Conservation (phyloP, 2,888 invertebrate species). For the Lycaena phlaeas region DNA sequence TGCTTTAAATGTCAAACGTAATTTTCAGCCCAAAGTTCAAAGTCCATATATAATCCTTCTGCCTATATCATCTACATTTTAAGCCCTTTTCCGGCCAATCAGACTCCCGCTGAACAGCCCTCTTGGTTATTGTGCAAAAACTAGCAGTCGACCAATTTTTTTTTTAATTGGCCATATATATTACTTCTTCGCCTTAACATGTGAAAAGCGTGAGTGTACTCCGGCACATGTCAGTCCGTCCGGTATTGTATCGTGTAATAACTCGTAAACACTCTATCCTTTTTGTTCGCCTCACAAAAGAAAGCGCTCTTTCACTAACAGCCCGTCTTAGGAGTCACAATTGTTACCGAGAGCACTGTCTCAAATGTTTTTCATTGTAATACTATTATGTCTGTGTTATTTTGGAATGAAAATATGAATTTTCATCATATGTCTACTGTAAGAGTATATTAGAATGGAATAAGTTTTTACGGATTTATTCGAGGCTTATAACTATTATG, state of each 20-base stretch:
- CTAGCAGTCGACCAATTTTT: too few relatives aligned
- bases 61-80: too few relatives aligned
- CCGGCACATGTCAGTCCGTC: constrained; percentile 17
- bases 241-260: constrained; percentile 16
- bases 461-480: too few relatives aligned
- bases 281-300: constrained; percentile 17
- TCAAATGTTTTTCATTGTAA: constrained; percentile 3
- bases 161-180: background rate
- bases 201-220: constrained; percentile 9
- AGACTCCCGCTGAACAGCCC: too few relatives aligned
- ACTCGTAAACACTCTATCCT: constrained; percentile 16
- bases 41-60: too few relatives aligned
- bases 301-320: constrained; percentile 12
- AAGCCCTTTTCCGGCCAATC: too few relatives aligned
- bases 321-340: background rate
- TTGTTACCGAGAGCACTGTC: background rate
- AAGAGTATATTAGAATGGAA: too few relatives aligned
- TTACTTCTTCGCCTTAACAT: constrained; percentile 9
- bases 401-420: background rate
- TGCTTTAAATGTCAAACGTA: too few relatives aligned
- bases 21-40: too few relatives aligned
- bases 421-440: too few relatives aligned
- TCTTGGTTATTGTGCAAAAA: too few relatives aligned
- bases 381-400: constrained; percentile 2
- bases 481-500: too few relatives aligned